These are phyloP conservation scores for Meda fulgida DNA, from an alignment of 2,797 vertebrate genomes.

Conservation along the genomic window DNA sequence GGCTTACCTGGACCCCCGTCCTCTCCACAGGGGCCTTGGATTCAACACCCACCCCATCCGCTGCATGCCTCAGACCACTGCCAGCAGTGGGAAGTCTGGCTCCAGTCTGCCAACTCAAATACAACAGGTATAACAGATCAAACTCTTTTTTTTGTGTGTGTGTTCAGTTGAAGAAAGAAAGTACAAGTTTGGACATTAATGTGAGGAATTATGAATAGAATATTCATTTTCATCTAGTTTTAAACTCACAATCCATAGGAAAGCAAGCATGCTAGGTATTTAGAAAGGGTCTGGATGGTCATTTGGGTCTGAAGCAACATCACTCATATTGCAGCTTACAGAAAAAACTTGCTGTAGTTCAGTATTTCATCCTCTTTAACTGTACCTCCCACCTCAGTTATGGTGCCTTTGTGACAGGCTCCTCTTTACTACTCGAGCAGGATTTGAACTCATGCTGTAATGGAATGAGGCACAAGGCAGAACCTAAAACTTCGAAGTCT, in stretches of 20 bases:
- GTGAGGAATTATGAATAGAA: not conserved
- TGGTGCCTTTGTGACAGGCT: slow-evolving; percentile 20
- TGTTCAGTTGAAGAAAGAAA: not conserved
- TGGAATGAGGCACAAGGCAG: slow-evolving; percentile 11
- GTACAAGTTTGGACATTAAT: not conserved
- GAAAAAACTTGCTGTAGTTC: not conserved
- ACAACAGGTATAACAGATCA: slow-evolving; percentile 10
- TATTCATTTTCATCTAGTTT: not conserved
- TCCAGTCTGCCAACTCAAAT: slow-evolving; percentile 32
- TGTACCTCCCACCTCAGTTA: slow-evolving; percentile 2
- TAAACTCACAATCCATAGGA: not conserved
- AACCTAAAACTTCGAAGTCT: not conserved
- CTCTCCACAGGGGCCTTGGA: not conserved
- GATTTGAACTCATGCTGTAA: not conserved
- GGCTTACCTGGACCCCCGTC: slow-evolving; percentile 68
- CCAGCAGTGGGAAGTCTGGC: slow-evolving; percentile 43
- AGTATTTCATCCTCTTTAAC: slow-evolving; percentile 18
- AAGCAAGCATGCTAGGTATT: not conserved
- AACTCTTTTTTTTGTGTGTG: not conserved
- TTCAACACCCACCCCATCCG: slow-evolving; percentile 26
- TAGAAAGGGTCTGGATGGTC: not conserved
- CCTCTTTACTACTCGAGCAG: not conserved
- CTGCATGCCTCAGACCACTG: not conserved
- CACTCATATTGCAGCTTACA: not conserved
- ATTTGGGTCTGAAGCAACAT: slow-evolving; percentile 8